Evolutionary conservation across 2,888 invertebrate genomes (phyloP).

Genomic region (Caenorhabditis imperialis): DNA sequence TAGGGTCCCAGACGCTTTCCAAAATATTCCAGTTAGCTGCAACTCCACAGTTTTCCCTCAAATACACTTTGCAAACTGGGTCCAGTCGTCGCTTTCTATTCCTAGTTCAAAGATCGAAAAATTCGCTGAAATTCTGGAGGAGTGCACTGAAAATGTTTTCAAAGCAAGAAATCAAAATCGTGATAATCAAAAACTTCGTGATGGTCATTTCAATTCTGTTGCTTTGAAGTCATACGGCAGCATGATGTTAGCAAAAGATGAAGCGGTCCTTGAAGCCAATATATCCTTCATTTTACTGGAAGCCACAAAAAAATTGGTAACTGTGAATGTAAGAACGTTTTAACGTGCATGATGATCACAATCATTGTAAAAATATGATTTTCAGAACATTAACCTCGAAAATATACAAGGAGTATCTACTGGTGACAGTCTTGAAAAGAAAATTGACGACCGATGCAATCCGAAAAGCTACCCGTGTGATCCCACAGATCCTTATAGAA

Average conservation of each 20-base stretch:
- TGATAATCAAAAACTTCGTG: slow-evolving; percentile 4
- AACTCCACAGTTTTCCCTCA: slow-evolving; percentile 23
- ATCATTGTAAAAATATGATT: too few relatives aligned
- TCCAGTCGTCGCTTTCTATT: neutral
- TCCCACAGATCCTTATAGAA: slow-evolving; percentile 67
- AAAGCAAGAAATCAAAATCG: slow-evolving; percentile 8
- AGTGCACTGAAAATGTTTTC: slow-evolving; percentile 39
- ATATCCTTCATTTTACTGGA: slow-evolving; percentile 70
- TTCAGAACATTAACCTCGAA: slow-evolving; percentile 1
- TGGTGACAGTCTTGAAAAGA: slow-evolving; percentile 32
- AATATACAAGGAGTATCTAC: slow-evolving; percentile 37
- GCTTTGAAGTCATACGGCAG: slow-evolving; percentile 63
- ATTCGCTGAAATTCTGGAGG: slow-evolving; percentile 30
- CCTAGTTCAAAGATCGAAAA: neutral
- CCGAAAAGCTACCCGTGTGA: slow-evolving; percentile 74
- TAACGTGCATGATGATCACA: too few relatives aligned
- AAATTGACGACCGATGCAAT: slow-evolving; percentile 51
- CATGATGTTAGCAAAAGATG: slow-evolving; percentile 74
- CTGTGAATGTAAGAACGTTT: too few relatives aligned
- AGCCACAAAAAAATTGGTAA: slow-evolving; percentile 47
- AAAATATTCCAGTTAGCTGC: slow-evolving; percentile 46
- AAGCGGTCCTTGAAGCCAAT: slow-evolving; percentile 68
- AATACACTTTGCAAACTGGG: slow-evolving; percentile 37
- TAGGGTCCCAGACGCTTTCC: slow-evolving; percentile 83
- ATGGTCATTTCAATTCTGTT: slow-evolving; percentile 27